Base-by-base conservation (phyloP, 2,113 vertebrate genomes). In the Ellobius talpinus region DNA sequence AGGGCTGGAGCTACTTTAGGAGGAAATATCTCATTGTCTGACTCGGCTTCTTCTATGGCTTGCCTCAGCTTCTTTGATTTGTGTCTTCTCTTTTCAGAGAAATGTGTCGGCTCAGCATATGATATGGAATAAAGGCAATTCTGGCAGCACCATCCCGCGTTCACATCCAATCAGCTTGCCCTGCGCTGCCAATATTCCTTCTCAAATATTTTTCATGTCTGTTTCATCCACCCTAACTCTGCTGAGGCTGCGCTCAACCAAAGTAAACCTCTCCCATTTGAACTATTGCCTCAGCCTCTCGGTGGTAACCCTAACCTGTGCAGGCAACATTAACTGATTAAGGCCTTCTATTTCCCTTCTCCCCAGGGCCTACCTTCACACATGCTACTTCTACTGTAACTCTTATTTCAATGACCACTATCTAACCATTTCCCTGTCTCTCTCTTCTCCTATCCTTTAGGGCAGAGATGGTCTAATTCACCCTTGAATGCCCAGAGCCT, bases 381-480 rank as follows among this genome's bases (percentile, higher is more conserved):
- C 0, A 78, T 66, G 65, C 29, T 0, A 87, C 21, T 73, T 95
- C 72, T 66, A n/a, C 55, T 90, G 73, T 12, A 90, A 52, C 21
- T 50, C 21, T 91, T 96, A 39, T 88, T 96, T 94, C n/a, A 89
- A 16, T 95, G 42, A 81, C 55, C 87, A 17, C 47, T 39, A 45
- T 55, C 47, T 73, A 47, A 84, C 89, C 45, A 11, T 61, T 85
- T 90, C 39, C 74, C 31, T 77, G 5, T 55, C 84, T 92, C 1
- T 88, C 42, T 95, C 45, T 24, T 6, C 13, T 76, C 6, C 13
- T 87, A 21, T 73, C 14, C 70, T 93, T 81, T 13, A 76, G 12
- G 16, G 26, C 73, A 82, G 7, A 82, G 33, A 63, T 76, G 7
- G 13, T 90, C n/a, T 92, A 42, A 82, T 72, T 70, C 86, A 31